These are phyloP conservation scores for Rhynchopsitta pachyrhyncha DNA, from an alignment of 2,113 vertebrate species.

Conservation along the genomic window DNA sequence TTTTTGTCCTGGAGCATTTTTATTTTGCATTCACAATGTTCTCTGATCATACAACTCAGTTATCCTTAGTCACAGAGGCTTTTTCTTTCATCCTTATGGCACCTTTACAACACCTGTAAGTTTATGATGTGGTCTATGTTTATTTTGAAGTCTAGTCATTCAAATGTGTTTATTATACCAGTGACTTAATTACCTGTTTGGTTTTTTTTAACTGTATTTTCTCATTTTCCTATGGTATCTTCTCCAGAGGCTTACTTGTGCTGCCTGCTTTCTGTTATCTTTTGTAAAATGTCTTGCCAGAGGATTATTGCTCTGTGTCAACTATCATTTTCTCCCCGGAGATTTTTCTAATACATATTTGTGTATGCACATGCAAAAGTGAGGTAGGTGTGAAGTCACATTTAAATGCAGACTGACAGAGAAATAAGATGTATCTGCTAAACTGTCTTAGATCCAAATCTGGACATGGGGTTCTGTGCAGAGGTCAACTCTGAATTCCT, in stretches of 20 bases:
- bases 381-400: not conserved
- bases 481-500: not conserved
- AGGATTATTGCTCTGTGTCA: not conserved
- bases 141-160: not conserved
- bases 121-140: not conserved
- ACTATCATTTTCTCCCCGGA: not conserved
- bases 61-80: not conserved
- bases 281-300: not conserved
- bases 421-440: not conserved
- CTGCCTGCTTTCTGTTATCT: not conserved
- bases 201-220: not conserved
- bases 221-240: not conserved
- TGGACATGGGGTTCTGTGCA: not conserved
- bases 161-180: not conserved
- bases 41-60: not conserved
- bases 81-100: not conserved
- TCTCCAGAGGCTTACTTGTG: not conserved
- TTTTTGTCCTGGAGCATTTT: not conserved
- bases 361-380: not conserved
- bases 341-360: not conserved
- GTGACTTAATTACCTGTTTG: not conserved
- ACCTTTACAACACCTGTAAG: not conserved
- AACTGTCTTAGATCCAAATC: not conserved
- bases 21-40: not conserved
- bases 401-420: not conserved